Base-by-base conservation (phyloP, 2,888 invertebrate species). In the Scelioninae gen. 2 region DNA sequence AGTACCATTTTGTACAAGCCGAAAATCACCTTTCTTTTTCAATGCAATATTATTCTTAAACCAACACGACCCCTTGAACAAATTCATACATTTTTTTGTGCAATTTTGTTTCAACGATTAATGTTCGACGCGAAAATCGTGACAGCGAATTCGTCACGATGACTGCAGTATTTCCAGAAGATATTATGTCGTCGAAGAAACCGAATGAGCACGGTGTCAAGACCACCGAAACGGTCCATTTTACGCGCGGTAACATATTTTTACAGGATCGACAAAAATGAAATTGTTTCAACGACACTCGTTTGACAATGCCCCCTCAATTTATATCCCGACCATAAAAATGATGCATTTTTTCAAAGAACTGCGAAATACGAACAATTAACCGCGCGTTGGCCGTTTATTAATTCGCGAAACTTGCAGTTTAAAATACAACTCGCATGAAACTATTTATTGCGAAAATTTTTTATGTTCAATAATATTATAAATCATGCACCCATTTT, bases 101-200 rank as follows among this genome's bases (percentile, higher is more conserved):
- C 13, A 10, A 43, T 43, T 58, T 60, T 33, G 35, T 39, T 52
- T 28, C 15, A 2, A 37, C 58, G 68, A 68, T 68, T 68, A 50
- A 68, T 68, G 68, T 53, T 15, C 60, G 19, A 60, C 53, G 60
- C 35, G 60, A 65, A 75, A 79, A 78, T 77, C 78, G 77, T 78
- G 80, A 80, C 81, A 78, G 80, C 73, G 74, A 77, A 80, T 81
- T 75, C 75, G 74, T 81, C 78, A 78, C 73, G 64, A 69, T 61
- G 73, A 69, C 77, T 76, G 76, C 77, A 77, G 78, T 79, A 80
- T 80, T 80, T 78, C 74, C 37, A 69, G 76, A 77, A 81, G 77
- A 80, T 78, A 80, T 75, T 72, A 75, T 80, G 80, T 79, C 78
- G 75, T 67, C 45, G 67, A 78, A 78, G 80, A 77, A 78, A 78